Evolutionary conservation across 2,113 vertebrate species (phyloP), one percentile per base, ranked within the genome.

Genomic region (Brachirus orientalis): DNA sequence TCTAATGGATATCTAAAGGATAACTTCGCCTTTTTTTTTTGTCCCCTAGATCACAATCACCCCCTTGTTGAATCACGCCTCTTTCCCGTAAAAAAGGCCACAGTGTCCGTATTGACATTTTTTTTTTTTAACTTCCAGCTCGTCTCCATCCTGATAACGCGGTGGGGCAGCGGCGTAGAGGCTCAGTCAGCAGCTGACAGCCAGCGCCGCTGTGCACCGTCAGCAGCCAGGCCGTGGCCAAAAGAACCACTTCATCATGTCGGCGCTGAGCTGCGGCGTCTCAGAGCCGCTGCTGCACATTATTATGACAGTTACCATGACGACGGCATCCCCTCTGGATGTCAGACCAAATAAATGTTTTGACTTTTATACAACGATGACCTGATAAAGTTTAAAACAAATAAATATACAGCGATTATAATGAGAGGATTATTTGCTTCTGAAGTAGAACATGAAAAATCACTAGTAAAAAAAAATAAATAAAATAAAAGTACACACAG

Each of bases 31-130:
- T 76, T 50, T 64, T 50, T 56, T 52, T 35, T 28, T 1, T 13
- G 8, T 10, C 40, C 11, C 10, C 11, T 33, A 70, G 72, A 66
- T 82, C 48, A 75, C 69, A 59, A 85, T 81, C 75, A 19, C 41
- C 6, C 37, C 18, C 72, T 66, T n/a, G 51, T 76, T 62, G 55
- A 35, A 40, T 35, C 67, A 56, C 55, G 50, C 69, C 56, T 80
- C 69, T 61, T 51, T 71, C 69, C 67, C 64, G 73, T 79, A 77
- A 86, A 87, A 75, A 85, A 85, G 71, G 71, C 43, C 75, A 63
- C 20, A 16, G 70, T 50, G 37, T 52, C 37, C 22, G 17, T 77
- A 81, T 76, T 65, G 77, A 85, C 85, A n/a, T 5, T 74, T 22
- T 83, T 44, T 79, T 47, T 33, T 35, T 72, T 74, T 57, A 63